These are phyloP conservation scores for Rhyacophila brunnea DNA, from an alignment of 1,140 invertebrate genomes.

Conservation along the genomic window DNA sequence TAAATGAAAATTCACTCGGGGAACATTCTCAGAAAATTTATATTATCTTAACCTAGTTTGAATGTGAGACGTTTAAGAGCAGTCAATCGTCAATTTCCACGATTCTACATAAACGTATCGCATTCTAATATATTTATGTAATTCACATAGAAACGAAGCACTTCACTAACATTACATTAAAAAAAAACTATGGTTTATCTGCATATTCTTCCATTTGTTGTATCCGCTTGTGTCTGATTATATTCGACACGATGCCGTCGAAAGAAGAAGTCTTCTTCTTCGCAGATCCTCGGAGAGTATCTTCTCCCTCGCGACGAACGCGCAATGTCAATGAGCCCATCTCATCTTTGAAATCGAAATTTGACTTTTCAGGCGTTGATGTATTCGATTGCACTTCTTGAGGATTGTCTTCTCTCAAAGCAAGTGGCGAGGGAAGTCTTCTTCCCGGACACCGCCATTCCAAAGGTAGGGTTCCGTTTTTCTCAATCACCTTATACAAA, in stretches of 20 bases:
- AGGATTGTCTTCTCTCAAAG: constrained; percentile 46
- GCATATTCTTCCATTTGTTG: constrained; percentile 57
- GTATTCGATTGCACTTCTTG: constrained; percentile 42
- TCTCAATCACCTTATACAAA: constrained; percentile 59
- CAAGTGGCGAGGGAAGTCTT: constrained; percentile 54
- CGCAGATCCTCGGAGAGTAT: constrained; percentile 67
- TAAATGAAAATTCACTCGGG: no score
- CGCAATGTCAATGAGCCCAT: constrained; percentile 63
- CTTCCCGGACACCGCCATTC: constrained; percentile 67
- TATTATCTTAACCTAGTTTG: no score
- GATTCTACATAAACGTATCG: background rate
- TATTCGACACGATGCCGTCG: constrained; percentile 71
- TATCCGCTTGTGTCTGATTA: constrained; percentile 66
- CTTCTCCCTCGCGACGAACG: constrained; percentile 61
- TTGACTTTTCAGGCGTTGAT: constrained; percentile 60
- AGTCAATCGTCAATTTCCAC: no score
- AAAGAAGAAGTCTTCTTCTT: constrained; percentile 76
- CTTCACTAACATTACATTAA: background rate
- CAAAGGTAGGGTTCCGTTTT: constrained; percentile 53
- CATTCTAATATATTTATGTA: background rate
- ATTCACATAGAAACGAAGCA: background rate
- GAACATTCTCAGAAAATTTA: no score
- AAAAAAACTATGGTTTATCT: constrained; percentile 12
- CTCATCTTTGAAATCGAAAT: constrained; percentile 77
- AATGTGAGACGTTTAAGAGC: no score